Conservation (phyloP, 2,888 invertebrate species). For the Silvanus unidentatus region DNA sequence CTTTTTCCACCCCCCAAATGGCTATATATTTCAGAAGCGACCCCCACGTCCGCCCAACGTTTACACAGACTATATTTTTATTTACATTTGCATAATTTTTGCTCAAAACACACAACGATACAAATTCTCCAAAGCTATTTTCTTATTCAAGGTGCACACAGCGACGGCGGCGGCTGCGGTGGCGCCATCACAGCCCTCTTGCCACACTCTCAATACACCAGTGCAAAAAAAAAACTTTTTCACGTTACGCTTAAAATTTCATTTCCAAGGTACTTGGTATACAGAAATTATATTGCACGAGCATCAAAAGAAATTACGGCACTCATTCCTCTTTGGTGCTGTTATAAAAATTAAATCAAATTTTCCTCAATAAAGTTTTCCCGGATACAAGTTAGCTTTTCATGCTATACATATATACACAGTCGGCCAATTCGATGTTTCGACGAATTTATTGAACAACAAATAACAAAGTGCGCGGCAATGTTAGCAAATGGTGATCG, state of each 20-base stretch:
- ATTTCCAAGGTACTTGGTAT: slow-evolving; percentile 41
- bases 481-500: too few relatives aligned
- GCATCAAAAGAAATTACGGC: slow-evolving; percentile 49
- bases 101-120: not conserved
- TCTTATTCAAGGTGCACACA: slow-evolving; percentile 34
- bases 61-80: too few relatives aligned
- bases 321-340: slow-evolving; percentile 46
- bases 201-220: too few relatives aligned
- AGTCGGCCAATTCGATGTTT: slow-evolving; percentile 32
- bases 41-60: too few relatives aligned
- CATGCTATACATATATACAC: too few relatives aligned
- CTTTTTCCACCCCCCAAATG: too few relatives aligned
- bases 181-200: too few relatives aligned
- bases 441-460: slow-evolving; percentile 20
- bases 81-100: not conserved
- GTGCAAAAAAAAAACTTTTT: slow-evolving; percentile 31
- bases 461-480: too few relatives aligned
- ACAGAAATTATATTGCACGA: slow-evolving; percentile 45
- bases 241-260: slow-evolving; percentile 37
- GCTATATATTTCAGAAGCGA: too few relatives aligned
- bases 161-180: not conserved
- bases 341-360: slow-evolving; percentile 49
- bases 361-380: slow-evolving; percentile 47
- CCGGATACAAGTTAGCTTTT: slow-evolving; percentile 42
- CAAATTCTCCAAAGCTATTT: slow-evolving; percentile 18